Conservation (phyloP, 2,113 vertebrate species). For the Uria aalge region DNA sequence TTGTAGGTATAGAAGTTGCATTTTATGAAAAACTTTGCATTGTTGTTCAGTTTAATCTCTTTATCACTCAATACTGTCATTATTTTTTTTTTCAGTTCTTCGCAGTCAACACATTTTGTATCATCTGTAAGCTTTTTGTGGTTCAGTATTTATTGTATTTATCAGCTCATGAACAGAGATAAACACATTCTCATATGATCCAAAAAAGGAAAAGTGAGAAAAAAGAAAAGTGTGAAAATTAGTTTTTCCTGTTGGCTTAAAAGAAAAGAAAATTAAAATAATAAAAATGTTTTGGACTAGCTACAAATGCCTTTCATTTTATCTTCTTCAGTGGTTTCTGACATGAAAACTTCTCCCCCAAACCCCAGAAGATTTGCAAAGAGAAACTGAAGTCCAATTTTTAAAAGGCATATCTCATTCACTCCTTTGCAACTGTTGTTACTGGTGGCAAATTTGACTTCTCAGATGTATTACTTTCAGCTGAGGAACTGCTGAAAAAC, state of each 20-base stretch:
- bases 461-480: background rate
- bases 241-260: background rate
- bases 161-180: background rate
- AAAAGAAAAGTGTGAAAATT: background rate
- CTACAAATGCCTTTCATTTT: background rate
- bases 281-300: background rate
- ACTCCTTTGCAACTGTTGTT: background rate
- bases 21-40: background rate
- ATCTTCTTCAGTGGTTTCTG: background rate
- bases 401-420: background rate
- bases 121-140: background rate
- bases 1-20: background rate
- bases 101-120: background rate
- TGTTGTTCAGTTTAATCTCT: background rate
- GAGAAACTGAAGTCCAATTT: background rate
- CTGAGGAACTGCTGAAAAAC: background rate
- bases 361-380: background rate
- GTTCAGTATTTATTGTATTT: background rate
- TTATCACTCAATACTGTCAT: background rate
- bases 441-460: background rate
- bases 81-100: background rate
- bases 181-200: background rate
- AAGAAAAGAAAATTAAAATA: background rate
- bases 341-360: background rate
- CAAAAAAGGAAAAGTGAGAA: background rate